A percentile compares a stretch with the other conserved stretches of the same genome.
phyloP scores from a whole-genome alignment of 2,113 vertebrate genomes.

The Etia nguti region DNA sequence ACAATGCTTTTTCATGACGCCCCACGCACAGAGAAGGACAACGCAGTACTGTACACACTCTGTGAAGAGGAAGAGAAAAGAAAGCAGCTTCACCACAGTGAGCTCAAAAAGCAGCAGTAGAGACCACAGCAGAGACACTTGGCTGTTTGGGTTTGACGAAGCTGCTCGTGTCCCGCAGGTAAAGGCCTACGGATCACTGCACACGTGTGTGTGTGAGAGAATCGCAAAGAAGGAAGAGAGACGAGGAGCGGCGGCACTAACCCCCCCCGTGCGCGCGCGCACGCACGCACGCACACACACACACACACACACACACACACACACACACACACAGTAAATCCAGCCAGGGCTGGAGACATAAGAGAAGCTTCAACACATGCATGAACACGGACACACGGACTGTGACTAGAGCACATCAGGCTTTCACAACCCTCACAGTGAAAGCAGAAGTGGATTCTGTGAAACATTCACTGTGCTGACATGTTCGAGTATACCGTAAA shows the following conservation, averaged over 20 bases:
- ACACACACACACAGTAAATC: not conserved
- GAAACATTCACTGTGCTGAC: not conserved
- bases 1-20: not conserved
- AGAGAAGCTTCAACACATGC: not conserved
- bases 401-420: not conserved
- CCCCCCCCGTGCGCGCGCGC: too few relatives aligned
- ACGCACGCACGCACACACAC: too few relatives aligned
- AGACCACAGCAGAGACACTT: not conserved
- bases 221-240: not conserved
- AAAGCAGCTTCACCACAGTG: not conserved
- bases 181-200: not conserved
- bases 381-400: not conserved
- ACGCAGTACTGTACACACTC: not conserved
- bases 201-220: not conserved
- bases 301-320: too few relatives aligned
- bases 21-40: not conserved
- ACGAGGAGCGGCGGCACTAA: not conserved
- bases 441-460: conserved; percentile 12
- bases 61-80: not conserved
- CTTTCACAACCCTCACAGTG: not conserved
- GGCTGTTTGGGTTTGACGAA: not conserved
- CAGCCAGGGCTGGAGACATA: not conserved
- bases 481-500: not conserved
- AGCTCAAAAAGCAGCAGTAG: not conserved
- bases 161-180: conserved; percentile 8